These are phyloP conservation scores for Drosophila fungiperda DNA, from an alignment of 2,888 invertebrate species.

Conservation along the genomic window DNA sequence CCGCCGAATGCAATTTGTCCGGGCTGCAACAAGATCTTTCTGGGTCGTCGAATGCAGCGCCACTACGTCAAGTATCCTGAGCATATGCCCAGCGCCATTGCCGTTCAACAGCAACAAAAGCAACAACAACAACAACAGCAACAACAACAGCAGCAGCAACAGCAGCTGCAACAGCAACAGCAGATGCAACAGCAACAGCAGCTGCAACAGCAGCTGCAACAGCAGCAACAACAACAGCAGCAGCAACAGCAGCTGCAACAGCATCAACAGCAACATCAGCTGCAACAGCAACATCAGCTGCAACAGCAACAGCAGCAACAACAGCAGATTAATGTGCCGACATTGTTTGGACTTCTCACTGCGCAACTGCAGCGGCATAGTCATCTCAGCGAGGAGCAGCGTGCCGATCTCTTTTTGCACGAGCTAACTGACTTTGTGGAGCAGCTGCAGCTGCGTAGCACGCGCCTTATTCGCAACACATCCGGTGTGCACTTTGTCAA, in stretches of 20 bases:
- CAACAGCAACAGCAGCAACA: constrained; percentile 18
- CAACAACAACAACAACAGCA: constrained; percentile 3
- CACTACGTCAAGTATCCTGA: constrained; percentile 83
- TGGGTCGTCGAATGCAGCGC: constrained; percentile 81
- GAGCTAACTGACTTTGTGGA: constrained; percentile 83
- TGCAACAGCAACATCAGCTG: neutral
- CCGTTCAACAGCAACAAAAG: constrained; percentile 23
- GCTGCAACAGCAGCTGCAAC: constrained; percentile 6
- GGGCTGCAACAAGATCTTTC: constrained; percentile 83
- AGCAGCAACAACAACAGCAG: neutral
- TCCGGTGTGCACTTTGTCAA: constrained; percentile 83
- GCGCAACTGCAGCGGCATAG: constrained; percentile 78
- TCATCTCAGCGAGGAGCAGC: constrained; percentile 82
- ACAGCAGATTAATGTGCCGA: constrained; percentile 28
- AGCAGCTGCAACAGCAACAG: neutral
- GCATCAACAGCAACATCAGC: accelerated
- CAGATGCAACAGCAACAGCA: neutral
- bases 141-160: neutral
- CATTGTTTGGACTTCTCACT: constrained; percentile 81
- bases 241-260: neutral
- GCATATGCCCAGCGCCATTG: constrained; percentile 68
- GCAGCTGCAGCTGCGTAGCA: constrained; percentile 83
- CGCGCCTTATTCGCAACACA: constrained; percentile 83
- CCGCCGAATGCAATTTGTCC: constrained; percentile 82
- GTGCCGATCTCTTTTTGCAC: constrained; percentile 82